Percentiles rank a stretch among this genome's conserved stretches.
Conservation (phyloP, 2,113 vertebrate genomes). For the Crotalus tigris region DNA sequence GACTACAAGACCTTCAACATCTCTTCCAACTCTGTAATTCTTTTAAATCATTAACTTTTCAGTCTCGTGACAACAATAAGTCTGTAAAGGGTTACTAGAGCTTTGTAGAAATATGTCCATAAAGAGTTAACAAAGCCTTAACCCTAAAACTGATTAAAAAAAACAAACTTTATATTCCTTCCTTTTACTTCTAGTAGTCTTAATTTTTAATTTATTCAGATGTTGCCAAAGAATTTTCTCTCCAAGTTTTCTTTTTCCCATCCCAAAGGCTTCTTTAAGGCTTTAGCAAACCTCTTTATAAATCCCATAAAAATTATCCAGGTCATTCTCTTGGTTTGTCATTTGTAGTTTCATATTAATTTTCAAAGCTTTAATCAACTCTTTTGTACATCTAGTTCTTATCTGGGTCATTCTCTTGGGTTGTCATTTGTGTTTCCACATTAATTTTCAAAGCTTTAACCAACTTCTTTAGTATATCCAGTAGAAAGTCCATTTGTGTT, state of each 20-base stretch:
- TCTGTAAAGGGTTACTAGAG: neutral
- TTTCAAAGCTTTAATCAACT: neutral
- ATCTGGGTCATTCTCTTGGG: neutral
- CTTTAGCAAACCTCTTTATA: neutral
- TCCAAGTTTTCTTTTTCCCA: neutral
- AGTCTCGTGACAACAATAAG: neutral
- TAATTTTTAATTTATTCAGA: neutral
- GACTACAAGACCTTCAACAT: too few relatives aligned
- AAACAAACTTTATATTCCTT: neutral
- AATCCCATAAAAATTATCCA: neutral
- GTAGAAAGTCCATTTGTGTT: neutral
- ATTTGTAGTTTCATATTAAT: too few relatives aligned
- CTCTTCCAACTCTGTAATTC: too few relatives aligned
- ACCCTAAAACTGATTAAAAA: neutral
- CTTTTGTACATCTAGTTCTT: neutral
- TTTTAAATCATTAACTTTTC: neutral
- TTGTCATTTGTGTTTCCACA: neutral
- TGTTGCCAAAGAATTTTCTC: neutral
- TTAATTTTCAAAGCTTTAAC: too few relatives aligned
- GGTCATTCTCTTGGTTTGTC: too few relatives aligned
- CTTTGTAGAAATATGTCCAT: neutral
- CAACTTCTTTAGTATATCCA: too few relatives aligned
- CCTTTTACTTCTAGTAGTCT: neutral
- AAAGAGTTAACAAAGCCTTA: too few relatives aligned
- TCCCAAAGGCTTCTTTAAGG: neutral